These are phyloP conservation scores for Dryocosmus kuriphilus DNA, from an alignment of 2,888 invertebrate genomes.

Conservation along the genomic window DNA sequence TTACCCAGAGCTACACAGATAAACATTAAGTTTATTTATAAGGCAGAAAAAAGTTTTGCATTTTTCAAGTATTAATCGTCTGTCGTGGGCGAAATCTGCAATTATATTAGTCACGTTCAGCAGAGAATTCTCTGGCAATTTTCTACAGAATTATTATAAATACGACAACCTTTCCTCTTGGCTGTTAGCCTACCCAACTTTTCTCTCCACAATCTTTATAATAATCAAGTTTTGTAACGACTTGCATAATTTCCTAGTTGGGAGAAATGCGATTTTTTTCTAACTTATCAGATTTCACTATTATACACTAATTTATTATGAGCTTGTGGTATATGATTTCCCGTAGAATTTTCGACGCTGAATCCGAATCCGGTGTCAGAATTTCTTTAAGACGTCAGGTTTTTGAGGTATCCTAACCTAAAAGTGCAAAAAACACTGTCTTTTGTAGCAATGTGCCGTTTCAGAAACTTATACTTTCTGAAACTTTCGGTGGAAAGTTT, in stretches of 20 bases:
- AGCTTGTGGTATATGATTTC: too few relatives aligned
- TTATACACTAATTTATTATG: too few relatives aligned
- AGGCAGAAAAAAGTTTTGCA: background rate
- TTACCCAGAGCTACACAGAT: background rate
- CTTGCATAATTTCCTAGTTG: background rate
- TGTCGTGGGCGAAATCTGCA: background rate
- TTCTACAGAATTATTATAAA: background rate
- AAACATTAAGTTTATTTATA: background rate
- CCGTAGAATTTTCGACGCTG: too few relatives aligned
- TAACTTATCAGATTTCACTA: too few relatives aligned
- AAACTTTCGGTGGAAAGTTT: too few relatives aligned
- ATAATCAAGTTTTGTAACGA: background rate
- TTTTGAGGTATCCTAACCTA: too few relatives aligned
- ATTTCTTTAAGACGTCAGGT: too few relatives aligned
- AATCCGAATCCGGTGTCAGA: too few relatives aligned
- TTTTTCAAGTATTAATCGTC: background rate
- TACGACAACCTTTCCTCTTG: background rate
- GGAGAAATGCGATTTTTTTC: background rate
- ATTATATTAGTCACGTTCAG: constrained; percentile 5
- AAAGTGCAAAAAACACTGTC: too few relatives aligned
- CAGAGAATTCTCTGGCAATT: background rate
- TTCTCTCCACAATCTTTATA: constrained; percentile 1
- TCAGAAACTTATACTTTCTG: too few relatives aligned
- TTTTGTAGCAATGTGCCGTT: too few relatives aligned
- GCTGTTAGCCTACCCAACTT: background rate